Conservation (phyloP, 2,888 invertebrate species). For the Lithophane leautieri region DNA sequence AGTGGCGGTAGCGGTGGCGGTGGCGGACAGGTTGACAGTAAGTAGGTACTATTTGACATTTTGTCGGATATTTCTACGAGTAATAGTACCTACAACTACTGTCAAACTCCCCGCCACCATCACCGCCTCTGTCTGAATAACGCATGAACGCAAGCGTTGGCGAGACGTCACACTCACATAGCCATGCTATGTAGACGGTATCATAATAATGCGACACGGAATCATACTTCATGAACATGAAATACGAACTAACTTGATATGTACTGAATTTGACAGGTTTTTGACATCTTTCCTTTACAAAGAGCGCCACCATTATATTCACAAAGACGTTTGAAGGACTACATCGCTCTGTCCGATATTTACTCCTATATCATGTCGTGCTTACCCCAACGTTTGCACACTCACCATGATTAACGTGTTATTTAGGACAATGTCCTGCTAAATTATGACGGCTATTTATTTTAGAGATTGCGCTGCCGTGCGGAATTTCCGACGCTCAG, state of each 20-base stretch:
- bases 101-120: not conserved
- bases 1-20: not conserved
- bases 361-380: slow-evolving; percentile 46
- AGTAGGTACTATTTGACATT: not conserved
- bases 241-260: not conserved
- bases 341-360: not conserved
- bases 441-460: slow-evolving; percentile 77
- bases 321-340: not conserved
- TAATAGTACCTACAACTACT: not conserved
- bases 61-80: too few species aligned
- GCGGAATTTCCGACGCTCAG: slow-evolving; percentile 52
- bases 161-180: not conserved
- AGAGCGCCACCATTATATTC: not conserved
- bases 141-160: not conserved
- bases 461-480: slow-evolving; percentile 71
- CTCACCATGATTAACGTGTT: slow-evolving; percentile 74
- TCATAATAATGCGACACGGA: not conserved
- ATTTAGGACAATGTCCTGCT: slow-evolving; percentile 75
- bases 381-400: slow-evolving; percentile 66
- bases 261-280: not conserved
- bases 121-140: not conserved
- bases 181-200: not conserved
- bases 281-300: not conserved
- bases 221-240: not conserved
- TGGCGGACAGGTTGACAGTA: not conserved